phyloP scores from a whole-genome alignment of 2,797 vertebrate genomes.

The Corythornis leucogaster region DNA sequence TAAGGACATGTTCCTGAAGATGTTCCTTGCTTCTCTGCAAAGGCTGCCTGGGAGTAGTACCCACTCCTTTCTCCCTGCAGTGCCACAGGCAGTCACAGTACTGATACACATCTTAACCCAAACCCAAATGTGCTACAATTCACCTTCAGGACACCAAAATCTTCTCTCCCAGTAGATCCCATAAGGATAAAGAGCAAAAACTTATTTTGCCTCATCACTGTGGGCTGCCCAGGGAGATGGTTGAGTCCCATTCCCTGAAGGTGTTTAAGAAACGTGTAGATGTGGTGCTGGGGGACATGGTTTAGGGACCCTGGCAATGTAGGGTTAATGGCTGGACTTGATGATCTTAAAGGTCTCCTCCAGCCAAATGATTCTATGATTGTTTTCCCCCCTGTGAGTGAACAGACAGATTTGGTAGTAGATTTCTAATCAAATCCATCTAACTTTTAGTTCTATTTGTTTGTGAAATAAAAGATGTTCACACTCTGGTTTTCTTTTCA shows the following conservation, averaged over 20 bases:
- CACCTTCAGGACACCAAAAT: background rate
- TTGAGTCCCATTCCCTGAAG: no score
- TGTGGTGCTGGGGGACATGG: no score
- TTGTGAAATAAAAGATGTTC: background rate
- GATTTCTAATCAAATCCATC: background rate
- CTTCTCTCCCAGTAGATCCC: background rate
- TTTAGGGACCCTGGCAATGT: no score
- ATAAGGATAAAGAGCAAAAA: background rate
- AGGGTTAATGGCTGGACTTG: no score
- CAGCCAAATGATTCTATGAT: no score
- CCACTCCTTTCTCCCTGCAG: background rate
- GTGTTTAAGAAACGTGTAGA: no score
- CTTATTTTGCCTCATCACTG: background rate
- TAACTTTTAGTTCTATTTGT: background rate
- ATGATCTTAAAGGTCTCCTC: no score
- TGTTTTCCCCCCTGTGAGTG: background rate
- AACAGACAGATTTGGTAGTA: background rate
- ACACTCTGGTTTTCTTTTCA: background rate
- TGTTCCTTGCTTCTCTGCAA: background rate
- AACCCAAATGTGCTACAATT: background rate
- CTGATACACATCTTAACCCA: background rate
- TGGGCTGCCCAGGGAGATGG: no score
- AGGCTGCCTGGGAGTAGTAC: background rate
- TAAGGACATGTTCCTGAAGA: background rate
- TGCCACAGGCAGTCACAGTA: background rate